Evolutionary conservation across 2,113 vertebrate species (phyloP).

Genomic region (Rhizomys pruinosus): DNA sequence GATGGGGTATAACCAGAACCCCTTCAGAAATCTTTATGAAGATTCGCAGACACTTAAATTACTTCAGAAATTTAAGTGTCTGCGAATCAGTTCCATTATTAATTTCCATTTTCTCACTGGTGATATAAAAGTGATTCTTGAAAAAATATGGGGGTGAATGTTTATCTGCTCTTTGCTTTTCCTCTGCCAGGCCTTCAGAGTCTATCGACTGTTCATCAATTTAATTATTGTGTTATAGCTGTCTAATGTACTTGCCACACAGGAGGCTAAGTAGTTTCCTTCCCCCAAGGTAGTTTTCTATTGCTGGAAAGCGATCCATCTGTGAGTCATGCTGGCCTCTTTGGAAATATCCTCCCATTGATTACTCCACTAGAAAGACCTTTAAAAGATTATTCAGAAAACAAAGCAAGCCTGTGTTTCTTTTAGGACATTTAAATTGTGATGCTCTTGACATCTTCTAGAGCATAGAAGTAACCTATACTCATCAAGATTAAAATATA

Average conservation of each 20-base stretch:
- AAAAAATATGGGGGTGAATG: constrained; percentile 26
- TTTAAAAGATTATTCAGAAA: constrained; percentile 65
- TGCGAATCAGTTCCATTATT: constrained; percentile 29
- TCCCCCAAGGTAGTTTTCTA: constrained; percentile 75
- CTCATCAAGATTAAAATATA: not conserved
- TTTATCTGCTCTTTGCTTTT: constrained; percentile 27
- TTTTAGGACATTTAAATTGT: not conserved
- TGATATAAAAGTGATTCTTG: constrained; percentile 8
- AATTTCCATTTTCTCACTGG: constrained; percentile 21
- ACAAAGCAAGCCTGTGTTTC: not conserved
- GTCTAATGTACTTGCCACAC: constrained; percentile 72
- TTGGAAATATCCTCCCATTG: constrained; percentile 66
- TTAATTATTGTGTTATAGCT: constrained; percentile 77
- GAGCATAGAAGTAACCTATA: not conserved
- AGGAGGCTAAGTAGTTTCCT: constrained; percentile 78
- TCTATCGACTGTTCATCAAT: constrained; percentile 71
- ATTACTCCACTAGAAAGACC: constrained; percentile 64
- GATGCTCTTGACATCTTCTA: constrained; percentile 1
- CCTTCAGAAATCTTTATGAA: not conserved
- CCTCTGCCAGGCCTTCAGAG: constrained; percentile 49
- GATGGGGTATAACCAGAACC: not conserved
- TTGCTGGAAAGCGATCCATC: constrained; percentile 64
- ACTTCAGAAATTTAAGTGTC: constrained; percentile 36
- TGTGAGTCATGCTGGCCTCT: constrained; percentile 37
- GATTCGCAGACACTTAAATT: constrained; percentile 29